Conservation (phyloP, 2,888 invertebrate species). For the Crepidodera aurea region DNA sequence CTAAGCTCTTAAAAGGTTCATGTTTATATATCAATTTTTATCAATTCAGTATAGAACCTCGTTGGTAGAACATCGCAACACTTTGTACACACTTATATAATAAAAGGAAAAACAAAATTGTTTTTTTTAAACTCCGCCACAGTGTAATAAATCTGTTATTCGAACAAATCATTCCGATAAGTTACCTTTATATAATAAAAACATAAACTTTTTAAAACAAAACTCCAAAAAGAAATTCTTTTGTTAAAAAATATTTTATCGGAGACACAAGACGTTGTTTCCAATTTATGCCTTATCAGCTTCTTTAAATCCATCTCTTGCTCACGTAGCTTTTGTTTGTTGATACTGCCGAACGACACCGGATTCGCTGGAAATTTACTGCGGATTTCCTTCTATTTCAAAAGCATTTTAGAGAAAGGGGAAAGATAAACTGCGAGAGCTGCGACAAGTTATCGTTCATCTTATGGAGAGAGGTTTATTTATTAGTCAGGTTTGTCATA, state of each 20-base stretch:
- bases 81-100: too few relatives aligned
- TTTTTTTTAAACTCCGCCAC: too few relatives aligned
- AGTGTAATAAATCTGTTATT: too few relatives aligned
- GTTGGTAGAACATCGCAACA: too few relatives aligned
- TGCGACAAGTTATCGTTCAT: slow-evolving; percentile 14
- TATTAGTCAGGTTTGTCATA: slow-evolving; percentile 13
- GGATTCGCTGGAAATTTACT: slow-evolving; percentile 30
- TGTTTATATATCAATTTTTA: too few relatives aligned
- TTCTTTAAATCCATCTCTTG: slow-evolving; percentile 17
- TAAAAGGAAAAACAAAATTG: too few relatives aligned
- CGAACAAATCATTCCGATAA: too few relatives aligned
- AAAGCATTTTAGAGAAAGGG: slow-evolving; percentile 22
- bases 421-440: slow-evolving; percentile 13
- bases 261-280: not conserved
- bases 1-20: too few relatives aligned
- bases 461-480: slow-evolving; percentile 2
- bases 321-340: slow-evolving; percentile 33
- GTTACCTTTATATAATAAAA: too few relatives aligned
- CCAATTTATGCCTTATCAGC: slow-evolving; percentile 31
- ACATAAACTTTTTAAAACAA: too few relatives aligned
- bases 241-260: not conserved
- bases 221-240: not conserved
- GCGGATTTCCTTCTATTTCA: slow-evolving; percentile 24
- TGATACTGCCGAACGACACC: slow-evolving; percentile 28
- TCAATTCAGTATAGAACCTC: too few relatives aligned